Evolutionary conservation across 1,140 invertebrate genomes (phyloP), one percentile per base, ranked within the genome.

Genomic region (Caerostris extrusa): DNA sequence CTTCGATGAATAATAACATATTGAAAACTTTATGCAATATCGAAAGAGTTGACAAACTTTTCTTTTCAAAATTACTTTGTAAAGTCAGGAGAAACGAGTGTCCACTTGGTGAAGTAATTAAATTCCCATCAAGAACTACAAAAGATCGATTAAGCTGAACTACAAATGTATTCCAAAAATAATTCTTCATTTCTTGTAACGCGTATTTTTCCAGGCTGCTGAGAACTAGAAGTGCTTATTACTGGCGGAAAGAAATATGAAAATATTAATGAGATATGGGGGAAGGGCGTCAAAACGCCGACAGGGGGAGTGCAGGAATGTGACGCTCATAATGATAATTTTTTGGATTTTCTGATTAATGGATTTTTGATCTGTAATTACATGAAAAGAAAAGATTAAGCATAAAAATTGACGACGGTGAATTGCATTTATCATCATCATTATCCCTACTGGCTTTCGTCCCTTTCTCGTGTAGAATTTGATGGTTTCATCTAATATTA

Each of bases 61-160:
- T 88, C 86, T 88, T 61, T 64, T 60, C n/a, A 61, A 64, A 64
- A 57, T 7, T 53, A 53, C 60, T 88, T 85, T 58, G 34, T 64
- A 57, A 88, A 88, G 60, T 88, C 86, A 88, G 60, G 34, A 57
- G 56, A 50, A 34, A n/a, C 61, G 60, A 88, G 53, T 88, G 86
- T 88, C 86, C 61, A 88, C 86, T 88, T 88, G 86, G 60, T 53
- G 53, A 83, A 88, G 86, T 88, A 88, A 88, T 88, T 88, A 88
- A 88, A 88, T 88, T 88, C 86, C 86, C 61, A 88, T 88, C 86
- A 88, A 57, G 55, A 83, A 17, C 82, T 83, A 34, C 34, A 34
- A 61, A 55, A 53, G 60, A 88, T 88, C 86, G 60, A 88, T 88
- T 88, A 67, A 12, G 60, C 82, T 58, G 55, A n/a, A 55, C 82